Evolutionary conservation across 2,888 invertebrate genomes (phyloP).

Genomic region (Pemphredon lugubris): DNA sequence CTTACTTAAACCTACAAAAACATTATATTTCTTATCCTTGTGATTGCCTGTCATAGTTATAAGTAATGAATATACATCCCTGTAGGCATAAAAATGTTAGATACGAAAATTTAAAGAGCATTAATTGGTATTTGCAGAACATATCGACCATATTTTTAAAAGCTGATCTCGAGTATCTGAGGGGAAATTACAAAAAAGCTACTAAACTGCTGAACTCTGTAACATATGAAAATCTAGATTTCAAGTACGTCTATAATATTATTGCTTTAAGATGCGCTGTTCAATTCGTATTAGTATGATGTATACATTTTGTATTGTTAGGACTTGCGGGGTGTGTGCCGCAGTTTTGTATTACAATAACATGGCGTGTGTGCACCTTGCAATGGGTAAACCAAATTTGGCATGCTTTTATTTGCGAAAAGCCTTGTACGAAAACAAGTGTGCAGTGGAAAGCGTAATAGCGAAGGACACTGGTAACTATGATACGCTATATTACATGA

Average conservation of each 20-base stretch:
- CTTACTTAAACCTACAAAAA: too few species aligned
- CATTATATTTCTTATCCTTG: too few species aligned
- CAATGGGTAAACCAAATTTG: slow-evolving; percentile 90
- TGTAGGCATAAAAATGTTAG: not conserved
- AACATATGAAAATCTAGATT: slow-evolving; percentile 80
- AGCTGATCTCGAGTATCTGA: slow-evolving; percentile 85
- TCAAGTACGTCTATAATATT: slow-evolving; percentile 78
- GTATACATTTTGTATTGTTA: slow-evolving; percentile 72
- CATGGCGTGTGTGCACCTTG: slow-evolving; percentile 90
- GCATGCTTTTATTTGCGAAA: slow-evolving; percentile 90
- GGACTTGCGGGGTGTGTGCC: slow-evolving; percentile 84
- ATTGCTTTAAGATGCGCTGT: too few species aligned
- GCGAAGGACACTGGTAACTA: slow-evolving; percentile 74
- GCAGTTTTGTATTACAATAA: slow-evolving; percentile 89
- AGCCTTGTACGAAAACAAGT: slow-evolving; percentile 88
- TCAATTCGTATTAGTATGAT: too few species aligned
- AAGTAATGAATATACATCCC: too few species aligned
- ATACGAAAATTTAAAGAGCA: not conserved
- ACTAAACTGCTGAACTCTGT: slow-evolving; percentile 83
- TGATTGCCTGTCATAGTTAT: too few species aligned
- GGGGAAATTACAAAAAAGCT: slow-evolving; percentile 85
- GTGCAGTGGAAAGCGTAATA: slow-evolving; percentile 78
- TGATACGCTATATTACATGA: not conserved
- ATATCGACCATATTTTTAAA: slow-evolving; percentile 83
- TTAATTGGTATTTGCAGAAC: slow-evolving; percentile 75